Percentiles rank a stretch among this genome's conserved stretches.
Evolutionary conservation across 2,113 vertebrate genomes (phyloP).

Genomic region (Gorsachius goisagi): DNA sequence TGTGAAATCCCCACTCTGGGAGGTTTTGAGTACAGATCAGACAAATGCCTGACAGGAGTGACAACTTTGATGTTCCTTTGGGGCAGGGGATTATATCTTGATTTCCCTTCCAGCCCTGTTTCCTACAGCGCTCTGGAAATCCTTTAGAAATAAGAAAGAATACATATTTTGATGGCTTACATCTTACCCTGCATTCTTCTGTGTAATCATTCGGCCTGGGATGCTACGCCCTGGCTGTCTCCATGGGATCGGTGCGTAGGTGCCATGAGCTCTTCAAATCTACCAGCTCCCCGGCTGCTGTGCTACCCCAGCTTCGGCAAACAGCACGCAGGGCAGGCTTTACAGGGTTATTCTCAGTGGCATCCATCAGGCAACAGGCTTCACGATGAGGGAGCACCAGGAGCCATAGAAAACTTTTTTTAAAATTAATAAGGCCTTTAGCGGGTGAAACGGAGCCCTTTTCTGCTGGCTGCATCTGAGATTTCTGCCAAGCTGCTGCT

Average conservation of each 20-base stretch:
- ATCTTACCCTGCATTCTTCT: not conserved
- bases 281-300: not conserved
- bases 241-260: not conserved
- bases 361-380: not conserved
- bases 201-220: not conserved
- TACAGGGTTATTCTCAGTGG: not conserved
- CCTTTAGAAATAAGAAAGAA: not conserved
- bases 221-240: not conserved
- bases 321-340: rapidly evolving
- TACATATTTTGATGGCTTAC: not conserved
- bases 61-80: slow-evolving; percentile 30
- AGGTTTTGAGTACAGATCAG: not conserved
- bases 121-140: not conserved
- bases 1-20: not conserved
- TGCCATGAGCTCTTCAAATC: not conserved
- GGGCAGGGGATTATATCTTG: slow-evolving; percentile 9
- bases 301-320: not conserved
- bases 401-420: not conserved
- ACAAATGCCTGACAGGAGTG: slow-evolving; percentile 3
- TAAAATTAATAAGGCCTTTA: not conserved
- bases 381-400: not conserved
- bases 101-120: not conserved
- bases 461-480: not conserved
- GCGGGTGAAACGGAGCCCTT: not conserved
- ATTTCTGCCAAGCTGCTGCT: not conserved